Percentiles rank a stretch among this genome's conserved stretches.
Evolutionary conservation across 2,797 vertebrate species (phyloP).

Genomic region (Anniella stebbinsi): DNA sequence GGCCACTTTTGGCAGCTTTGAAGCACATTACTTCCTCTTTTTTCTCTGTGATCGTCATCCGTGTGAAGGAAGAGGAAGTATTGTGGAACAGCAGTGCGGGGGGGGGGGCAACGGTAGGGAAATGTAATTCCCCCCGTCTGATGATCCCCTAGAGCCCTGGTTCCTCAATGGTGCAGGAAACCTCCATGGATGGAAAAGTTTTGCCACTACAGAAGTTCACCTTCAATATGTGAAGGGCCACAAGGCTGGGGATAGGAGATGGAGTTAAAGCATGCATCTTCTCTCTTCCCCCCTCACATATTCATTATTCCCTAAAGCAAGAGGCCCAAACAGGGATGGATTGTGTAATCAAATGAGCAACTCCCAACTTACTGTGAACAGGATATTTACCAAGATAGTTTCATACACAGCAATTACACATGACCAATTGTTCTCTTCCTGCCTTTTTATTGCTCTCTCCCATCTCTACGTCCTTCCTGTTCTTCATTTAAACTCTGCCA

Average conservation of each 20-base stretch:
- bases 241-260: too few species aligned
- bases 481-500: too few species aligned
- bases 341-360: not conserved
- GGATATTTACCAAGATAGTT: not conserved
- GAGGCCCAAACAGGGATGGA: not conserved
- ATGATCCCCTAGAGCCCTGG: too few species aligned
- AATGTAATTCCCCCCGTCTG: too few species aligned
- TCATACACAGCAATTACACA: not conserved
- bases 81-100: too few species aligned
- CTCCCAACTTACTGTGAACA: not conserved
- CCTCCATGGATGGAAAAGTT: not conserved
- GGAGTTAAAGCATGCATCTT: not conserved
- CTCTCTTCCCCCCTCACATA: not conserved
- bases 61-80: too few species aligned
- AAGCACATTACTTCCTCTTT: too few species aligned
- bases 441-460: not conserved
- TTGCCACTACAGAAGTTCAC: not conserved
- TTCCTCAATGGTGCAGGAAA: not conserved
- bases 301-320: not conserved
- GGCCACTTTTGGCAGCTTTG: too few species aligned
- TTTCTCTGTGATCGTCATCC: too few species aligned
- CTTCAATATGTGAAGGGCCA: not conserved
- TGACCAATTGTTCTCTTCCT: not conserved
- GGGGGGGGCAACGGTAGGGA: too few species aligned
- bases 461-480: not conserved